Evolutionary conservation across 2,797 vertebrate species (phyloP), one percentile per base, ranked within the genome.

Genomic region (Hypotaenidia okinawae): DNA sequence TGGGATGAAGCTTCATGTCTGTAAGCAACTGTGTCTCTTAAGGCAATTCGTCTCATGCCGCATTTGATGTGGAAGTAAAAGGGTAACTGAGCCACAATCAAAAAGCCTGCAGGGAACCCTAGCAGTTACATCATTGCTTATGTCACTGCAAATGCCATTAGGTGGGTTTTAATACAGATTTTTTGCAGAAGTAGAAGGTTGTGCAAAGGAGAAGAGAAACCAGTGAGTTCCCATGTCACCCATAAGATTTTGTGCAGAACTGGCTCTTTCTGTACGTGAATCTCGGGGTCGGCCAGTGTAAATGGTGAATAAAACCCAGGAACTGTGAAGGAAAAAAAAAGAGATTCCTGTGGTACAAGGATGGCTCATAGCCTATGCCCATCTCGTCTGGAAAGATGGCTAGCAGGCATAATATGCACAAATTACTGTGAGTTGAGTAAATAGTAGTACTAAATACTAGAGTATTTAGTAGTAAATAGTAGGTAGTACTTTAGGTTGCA

Each of bases 31-130:
- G 18, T 10, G 6, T 70, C 55, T 78, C 15, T 22, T n/a, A 58
- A 41, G 37, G 33, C 19, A 77, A 75, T 72, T 78, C 88, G 11
- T 64, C 8, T 87, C 11, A n/a, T 57, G 35, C 12, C 1, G 1
- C 55, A 62, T 25, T 19, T 39, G 37, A 28, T 72, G 39, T 6
- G 30, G 51, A 84, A 84, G 8, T 5, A 17, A 87, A 81, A 82
- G 10, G 2, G 9, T 39, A 89, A 67, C 13, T 0, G 4, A 73
- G 27, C 3, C n/a, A 51, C 0, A 6, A 66, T 27, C 14, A 59
- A 72, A 95, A 91, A 69, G 13, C 9, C 52, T 87, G 13, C n/a
- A 77, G 30, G 47, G 24, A 59, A 69, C 4, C 11, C 52, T 52
- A 66, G 33, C 11, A 58, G 22, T 45, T 66, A 30, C 32, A 7